These are phyloP conservation scores for Gobius niger DNA, from an alignment of 2,113 vertebrate species.

Conservation along the genomic window DNA sequence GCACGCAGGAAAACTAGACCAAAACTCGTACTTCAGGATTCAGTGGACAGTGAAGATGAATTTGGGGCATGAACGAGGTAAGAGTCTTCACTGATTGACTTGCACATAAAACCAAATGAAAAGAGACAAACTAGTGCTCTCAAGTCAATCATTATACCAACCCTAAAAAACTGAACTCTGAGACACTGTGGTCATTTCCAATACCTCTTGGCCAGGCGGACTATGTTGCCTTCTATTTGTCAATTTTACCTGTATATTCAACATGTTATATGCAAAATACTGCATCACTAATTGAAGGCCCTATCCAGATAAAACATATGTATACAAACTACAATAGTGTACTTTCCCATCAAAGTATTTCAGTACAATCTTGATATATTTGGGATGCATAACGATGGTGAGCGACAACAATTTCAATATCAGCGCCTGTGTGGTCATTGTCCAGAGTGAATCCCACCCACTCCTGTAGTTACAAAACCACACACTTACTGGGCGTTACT, in stretches of 20 bases:
- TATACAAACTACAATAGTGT: too few species aligned
- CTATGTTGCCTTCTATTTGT: conserved; percentile 55
- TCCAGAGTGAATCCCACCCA: not conserved
- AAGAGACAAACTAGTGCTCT: not conserved
- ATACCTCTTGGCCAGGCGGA: conserved; percentile 34
- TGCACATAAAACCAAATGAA: conserved; percentile 4
- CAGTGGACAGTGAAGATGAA: conserved; percentile 65
- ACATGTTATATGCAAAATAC: conserved; percentile 31
- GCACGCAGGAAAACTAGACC: conserved; percentile 76
- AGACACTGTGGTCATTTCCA: conserved; percentile 51
- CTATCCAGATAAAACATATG: conserved; percentile 24
- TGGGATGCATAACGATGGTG: not conserved
- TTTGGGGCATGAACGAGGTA: conserved; percentile 1
- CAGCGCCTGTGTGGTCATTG: not conserved
- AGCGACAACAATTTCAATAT: not conserved
- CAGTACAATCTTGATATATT: not conserved
- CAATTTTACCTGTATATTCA: conserved; percentile 26
- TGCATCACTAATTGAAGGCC: conserved; percentile 39
- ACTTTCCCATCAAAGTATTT: not conserved
- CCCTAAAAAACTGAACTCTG: conserved; percentile 7
- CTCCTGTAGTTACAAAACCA: too few species aligned
- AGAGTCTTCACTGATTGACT: not conserved
- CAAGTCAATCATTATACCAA: not conserved
- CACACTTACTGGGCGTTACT: too few species aligned
- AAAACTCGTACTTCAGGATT: conserved; percentile 55